These are phyloP conservation scores for Capromys pilorides DNA, from an alignment of 2,797 vertebrate species.

Conservation along the genomic window DNA sequence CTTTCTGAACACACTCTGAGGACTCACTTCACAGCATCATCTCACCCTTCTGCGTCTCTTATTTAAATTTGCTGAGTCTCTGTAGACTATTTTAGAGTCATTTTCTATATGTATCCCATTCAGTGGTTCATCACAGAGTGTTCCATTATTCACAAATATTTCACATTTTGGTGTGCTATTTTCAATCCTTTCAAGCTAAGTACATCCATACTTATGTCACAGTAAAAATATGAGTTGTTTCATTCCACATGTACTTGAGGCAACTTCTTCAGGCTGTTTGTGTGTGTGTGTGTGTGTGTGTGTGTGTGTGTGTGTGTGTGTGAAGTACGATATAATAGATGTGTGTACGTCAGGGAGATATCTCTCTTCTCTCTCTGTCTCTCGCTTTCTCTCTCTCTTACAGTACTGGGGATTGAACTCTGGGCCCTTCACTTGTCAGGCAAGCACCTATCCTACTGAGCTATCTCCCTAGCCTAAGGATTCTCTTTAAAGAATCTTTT, in stretches of 20 bases:
- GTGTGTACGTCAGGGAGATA: not conserved
- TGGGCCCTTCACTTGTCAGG: no score
- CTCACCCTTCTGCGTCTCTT: not conserved
- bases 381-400: no score
- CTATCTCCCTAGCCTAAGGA: no score
- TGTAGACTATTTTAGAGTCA: not conserved
- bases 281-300: not conserved
- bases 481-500: not conserved
- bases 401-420: no score
- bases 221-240: not conserved
- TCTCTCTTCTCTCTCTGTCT: no score
- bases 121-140: not conserved
- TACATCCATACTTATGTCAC: not conserved
- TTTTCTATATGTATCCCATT: not conserved
- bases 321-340: not conserved
- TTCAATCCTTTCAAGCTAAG: not conserved
- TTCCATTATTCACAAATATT: not conserved
- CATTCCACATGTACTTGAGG: not conserved
- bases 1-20: not conserved
- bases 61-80: not conserved
- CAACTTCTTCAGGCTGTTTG: not conserved
- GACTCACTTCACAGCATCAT: not conserved
- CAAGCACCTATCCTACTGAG: no score
- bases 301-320: not conserved
- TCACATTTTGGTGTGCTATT: not conserved